A percentile compares a stretch with the other conserved stretches of the same genome.
phyloP scores from a whole-genome alignment of 2,888 invertebrate species.

The Plagodis dolabraria region DNA sequence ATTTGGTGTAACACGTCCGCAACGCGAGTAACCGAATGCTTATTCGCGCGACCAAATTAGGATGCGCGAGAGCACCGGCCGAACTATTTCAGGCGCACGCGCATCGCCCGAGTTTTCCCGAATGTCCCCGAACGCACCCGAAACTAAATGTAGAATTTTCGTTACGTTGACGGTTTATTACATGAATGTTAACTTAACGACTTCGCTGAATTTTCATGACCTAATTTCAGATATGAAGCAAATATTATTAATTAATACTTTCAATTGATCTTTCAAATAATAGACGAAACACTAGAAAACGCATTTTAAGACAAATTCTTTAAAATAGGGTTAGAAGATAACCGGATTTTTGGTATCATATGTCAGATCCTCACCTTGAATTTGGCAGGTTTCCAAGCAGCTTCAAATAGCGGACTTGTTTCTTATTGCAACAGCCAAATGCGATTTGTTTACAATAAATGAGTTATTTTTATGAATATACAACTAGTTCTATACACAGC shows the following conservation, averaged over 20 bases:
- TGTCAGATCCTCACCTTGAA: constrained; percentile 63
- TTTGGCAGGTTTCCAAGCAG: constrained; percentile 67
- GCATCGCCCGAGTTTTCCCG: constrained; percentile 57
- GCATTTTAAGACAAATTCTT: not conserved
- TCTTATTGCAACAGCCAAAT: constrained; percentile 60
- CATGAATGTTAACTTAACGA: constrained; percentile 43
- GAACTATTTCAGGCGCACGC: constrained; percentile 78
- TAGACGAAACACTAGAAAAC: not conserved
- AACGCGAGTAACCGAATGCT: constrained; percentile 68
- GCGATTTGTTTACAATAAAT: constrained; percentile 49
- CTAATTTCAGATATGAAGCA: constrained; percentile 36
- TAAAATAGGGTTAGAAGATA: constrained; percentile 15
- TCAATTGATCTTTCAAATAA: not conserved
- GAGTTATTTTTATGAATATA: constrained; percentile 20
- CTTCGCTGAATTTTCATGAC: constrained; percentile 38
- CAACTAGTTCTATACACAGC: constrained; percentile 17
- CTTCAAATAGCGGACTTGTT: constrained; percentile 65
- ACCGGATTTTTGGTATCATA: constrained; percentile 63
- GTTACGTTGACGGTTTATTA: constrained; percentile 56
- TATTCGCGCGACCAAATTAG: constrained; percentile 85
- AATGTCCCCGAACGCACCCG: constrained; percentile 62
- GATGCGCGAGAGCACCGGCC: constrained; percentile 67
- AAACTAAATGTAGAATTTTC: constrained; percentile 70
- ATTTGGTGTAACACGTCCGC: constrained; percentile 50
- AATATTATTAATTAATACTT: not conserved